These are phyloP conservation scores for Ptiloglossa arizonensis DNA, from an alignment of 1,140 invertebrate species.

Conservation along the genomic window DNA sequence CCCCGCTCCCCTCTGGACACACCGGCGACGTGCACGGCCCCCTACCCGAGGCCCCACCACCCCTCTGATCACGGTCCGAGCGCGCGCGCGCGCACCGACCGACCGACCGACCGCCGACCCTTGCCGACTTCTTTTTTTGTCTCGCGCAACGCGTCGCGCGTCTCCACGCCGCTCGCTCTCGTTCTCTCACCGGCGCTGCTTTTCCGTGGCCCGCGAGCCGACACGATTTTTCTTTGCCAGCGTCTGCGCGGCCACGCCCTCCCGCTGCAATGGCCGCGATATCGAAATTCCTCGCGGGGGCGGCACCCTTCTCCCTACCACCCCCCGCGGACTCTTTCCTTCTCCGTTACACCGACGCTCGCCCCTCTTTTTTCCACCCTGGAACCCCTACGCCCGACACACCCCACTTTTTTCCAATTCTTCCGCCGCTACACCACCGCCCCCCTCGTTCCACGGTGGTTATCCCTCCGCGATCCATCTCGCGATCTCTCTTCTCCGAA, in stretches of 20 bases:
- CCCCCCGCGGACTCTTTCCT: conserved; percentile 55
- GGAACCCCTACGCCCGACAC: not conserved
- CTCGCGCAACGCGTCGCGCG: conserved; percentile 48
- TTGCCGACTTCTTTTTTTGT: conserved; percentile 54
- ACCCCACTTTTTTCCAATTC: conserved; percentile 40
- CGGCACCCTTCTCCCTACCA: conserved; percentile 66
- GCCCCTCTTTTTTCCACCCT: conserved; percentile 8
- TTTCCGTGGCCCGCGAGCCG: conserved; percentile 57
- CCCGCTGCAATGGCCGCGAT: conserved; percentile 75
- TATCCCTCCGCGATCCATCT: conserved; percentile 52
- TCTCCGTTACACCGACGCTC: conserved; percentile 12
- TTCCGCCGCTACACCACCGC: conserved; percentile 38
- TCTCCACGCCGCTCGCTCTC: conserved; percentile 49
- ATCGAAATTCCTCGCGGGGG: conserved; percentile 73
- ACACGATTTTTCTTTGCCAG: conserved; percentile 76
- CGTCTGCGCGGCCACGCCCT: conserved; percentile 80
- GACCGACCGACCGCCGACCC: too few species aligned
- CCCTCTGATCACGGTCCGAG: too few species aligned
- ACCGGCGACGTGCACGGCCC: too few species aligned
- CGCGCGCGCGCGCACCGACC: too few species aligned
- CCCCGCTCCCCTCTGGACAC: conserved; percentile 19
- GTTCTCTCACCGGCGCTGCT: too few species aligned
- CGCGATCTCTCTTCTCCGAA: conserved; percentile 12
- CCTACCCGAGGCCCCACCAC: too few species aligned
- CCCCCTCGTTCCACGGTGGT: conserved; percentile 20